A percentile compares a stretch with the other conserved stretches of the same genome.
phyloP scores from a whole-genome alignment of 30 jellyfish, hydroid and myxozoan species.

The Clytia hemisphaerica region DNA sequence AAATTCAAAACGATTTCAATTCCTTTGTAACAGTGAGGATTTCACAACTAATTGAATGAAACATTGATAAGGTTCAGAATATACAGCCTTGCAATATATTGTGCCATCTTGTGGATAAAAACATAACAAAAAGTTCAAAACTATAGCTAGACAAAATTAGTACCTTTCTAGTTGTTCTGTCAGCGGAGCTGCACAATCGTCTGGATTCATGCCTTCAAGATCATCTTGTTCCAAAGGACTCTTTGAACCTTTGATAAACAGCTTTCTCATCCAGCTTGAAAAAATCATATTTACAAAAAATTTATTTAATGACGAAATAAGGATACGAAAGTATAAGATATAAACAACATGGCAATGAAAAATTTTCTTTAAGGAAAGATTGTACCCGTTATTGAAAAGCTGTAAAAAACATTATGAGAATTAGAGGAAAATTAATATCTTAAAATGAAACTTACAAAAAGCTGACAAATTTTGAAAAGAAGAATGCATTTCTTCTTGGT shows the following conservation, averaged over 20 bases:
- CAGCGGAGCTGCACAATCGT: constrained; percentile 28
- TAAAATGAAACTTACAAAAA: constrained; percentile 44
- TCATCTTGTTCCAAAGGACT: constrained; percentile 47
- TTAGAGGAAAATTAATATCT: background rate
- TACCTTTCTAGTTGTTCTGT: constrained; percentile 69
- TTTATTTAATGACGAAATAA: background rate
- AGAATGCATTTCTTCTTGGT: constrained; percentile 49
- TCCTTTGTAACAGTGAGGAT: background rate
- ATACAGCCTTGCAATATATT: background rate
- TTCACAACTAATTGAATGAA: background rate
- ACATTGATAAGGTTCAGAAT: background rate
- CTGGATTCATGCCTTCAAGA: constrained; percentile 28
- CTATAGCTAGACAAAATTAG: no score
- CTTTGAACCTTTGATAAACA: constrained; percentile 50
- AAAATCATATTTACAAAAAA: background rate
- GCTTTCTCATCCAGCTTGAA: constrained; percentile 64
- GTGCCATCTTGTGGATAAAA: background rate
- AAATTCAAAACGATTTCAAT: background rate
- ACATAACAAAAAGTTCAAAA: background rate
- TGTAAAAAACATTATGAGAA: no score
- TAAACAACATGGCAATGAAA: no score
- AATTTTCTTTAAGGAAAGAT: no score
- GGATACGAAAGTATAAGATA: no score
- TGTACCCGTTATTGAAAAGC: no score
- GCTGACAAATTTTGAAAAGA: constrained; percentile 45